A percentile compares a stretch with the other conserved stretches of the same genome.
phyloP scores from a whole-genome alignment of 1,140 invertebrate species.

The Ips typographus region DNA sequence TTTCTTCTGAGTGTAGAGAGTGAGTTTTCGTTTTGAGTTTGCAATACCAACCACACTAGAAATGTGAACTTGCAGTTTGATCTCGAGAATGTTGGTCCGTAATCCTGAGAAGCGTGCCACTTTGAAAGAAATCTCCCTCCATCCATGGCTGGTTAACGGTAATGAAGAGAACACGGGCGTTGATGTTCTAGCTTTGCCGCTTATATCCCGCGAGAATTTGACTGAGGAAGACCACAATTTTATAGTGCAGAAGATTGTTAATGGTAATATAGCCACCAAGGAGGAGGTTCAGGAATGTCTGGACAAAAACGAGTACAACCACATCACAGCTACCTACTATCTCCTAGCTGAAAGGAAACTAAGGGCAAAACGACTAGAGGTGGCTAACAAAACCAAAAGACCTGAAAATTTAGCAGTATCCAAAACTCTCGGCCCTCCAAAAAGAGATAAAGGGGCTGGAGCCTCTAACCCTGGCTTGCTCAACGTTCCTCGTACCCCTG shows the following conservation, averaged over 20 bases:
- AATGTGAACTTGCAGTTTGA: slow-evolving; percentile 63
- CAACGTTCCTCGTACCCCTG: slow-evolving; percentile 61
- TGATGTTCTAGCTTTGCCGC: slow-evolving; percentile 63
- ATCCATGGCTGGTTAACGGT: slow-evolving; percentile 78
- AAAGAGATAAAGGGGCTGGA: slow-evolving; percentile 52
- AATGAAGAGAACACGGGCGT: slow-evolving; percentile 53
- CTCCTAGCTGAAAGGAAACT: slow-evolving; percentile 92
- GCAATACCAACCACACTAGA: no score
- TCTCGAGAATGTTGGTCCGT: slow-evolving; percentile 87
- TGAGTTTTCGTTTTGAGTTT: slow-evolving; percentile 50
- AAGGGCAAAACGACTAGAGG: slow-evolving; percentile 68
- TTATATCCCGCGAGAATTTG: slow-evolving; percentile 80
- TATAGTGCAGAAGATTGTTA: slow-evolving; percentile 95
- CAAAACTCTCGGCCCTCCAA: slow-evolving; percentile 46
- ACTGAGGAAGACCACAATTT: slow-evolving; percentile 90
- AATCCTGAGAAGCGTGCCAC: slow-evolving; percentile 89
- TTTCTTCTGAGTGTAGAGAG: slow-evolving; percentile 85
- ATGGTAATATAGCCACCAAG: slow-evolving; percentile 90
- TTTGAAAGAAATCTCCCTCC: slow-evolving; percentile 84
- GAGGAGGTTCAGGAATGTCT: slow-evolving; percentile 92
- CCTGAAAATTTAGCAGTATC: slow-evolving; percentile 51
- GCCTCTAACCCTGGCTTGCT: slow-evolving; percentile 52
- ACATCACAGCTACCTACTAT: slow-evolving; percentile 98
- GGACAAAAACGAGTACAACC: slow-evolving; percentile 96
- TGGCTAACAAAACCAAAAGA: slow-evolving; percentile 53